Evolutionary conservation across 2,888 invertebrate genomes (phyloP).

Genomic region (Ptychoptera albimana): DNA sequence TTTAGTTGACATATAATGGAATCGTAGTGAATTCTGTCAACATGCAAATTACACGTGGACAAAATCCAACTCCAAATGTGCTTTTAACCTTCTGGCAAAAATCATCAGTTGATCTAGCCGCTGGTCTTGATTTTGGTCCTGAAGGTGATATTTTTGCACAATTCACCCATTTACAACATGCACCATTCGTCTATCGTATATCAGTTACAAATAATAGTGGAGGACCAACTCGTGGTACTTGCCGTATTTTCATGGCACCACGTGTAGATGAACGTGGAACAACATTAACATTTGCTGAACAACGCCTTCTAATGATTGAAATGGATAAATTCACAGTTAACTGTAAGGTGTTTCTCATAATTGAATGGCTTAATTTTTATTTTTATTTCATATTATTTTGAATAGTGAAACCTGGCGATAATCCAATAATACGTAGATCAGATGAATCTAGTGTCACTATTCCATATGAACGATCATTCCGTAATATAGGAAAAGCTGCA

Average conservation of each 20-base stretch:
- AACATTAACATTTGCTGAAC: slow-evolving; percentile 44
- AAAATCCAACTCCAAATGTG: slow-evolving; percentile 10
- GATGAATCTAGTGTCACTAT: slow-evolving; percentile 56
- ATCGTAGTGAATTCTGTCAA: slow-evolving; percentile 11
- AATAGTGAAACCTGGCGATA: slow-evolving; percentile 45
- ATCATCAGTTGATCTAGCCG: slow-evolving; percentile 18
- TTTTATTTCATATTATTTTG: slow-evolving; percentile 1
- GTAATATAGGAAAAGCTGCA: slow-evolving; percentile 34
- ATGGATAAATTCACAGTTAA: slow-evolving; percentile 53
- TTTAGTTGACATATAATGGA: slow-evolving; percentile 15
- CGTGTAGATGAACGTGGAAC: slow-evolving; percentile 51
- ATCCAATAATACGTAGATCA: slow-evolving; percentile 43
- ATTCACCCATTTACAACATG: slow-evolving; percentile 56
- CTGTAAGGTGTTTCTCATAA: slow-evolving; percentile 32
- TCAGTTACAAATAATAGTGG: slow-evolving; percentile 35
- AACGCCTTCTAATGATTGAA: slow-evolving; percentile 49
- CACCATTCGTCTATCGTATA: slow-evolving; percentile 42
- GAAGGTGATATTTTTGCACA: slow-evolving; percentile 11
- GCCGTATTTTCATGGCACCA: slow-evolving; percentile 52
- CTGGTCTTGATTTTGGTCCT: slow-evolving; percentile 21
- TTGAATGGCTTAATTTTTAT: background rate
- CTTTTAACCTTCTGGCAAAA: slow-evolving; percentile 18
- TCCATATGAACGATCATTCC: slow-evolving; percentile 59
- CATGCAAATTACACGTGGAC: background rate
- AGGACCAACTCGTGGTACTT: slow-evolving; percentile 8